These are phyloP conservation scores for Brachylomia viminalis DNA, from an alignment of 2,888 invertebrate species.

Conservation along the genomic window DNA sequence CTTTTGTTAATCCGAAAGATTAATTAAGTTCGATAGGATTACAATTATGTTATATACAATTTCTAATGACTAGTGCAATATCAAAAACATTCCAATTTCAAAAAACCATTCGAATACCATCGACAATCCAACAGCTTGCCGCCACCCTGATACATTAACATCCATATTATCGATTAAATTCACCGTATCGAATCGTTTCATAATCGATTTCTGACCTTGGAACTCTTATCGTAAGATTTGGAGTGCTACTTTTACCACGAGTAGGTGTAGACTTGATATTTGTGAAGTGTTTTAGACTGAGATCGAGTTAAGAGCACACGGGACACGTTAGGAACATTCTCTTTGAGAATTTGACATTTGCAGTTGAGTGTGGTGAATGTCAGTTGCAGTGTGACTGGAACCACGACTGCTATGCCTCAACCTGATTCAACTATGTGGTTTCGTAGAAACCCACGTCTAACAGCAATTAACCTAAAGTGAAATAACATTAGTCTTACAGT, in stretches of 20 bases:
- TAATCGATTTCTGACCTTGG: constrained; percentile 63
- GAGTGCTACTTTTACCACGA: constrained; percentile 55
- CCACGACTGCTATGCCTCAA: neutral
- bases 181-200: constrained; percentile 58
- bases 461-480: neutral
- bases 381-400: constrained; percentile 9
- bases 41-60: neutral
- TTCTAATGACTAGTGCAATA: neutral
- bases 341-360: constrained; percentile 50
- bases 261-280: constrained; percentile 10
- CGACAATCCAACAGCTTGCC: constrained; percentile 4
- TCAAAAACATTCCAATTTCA: constrained; percentile 6
- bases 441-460: neutral
- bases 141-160: constrained; percentile 19
- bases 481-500: neutral
- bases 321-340: constrained; percentile 41
- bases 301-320: constrained; percentile 9
- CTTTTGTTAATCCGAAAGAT: neutral
- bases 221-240: constrained; percentile 56
- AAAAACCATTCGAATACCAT: constrained; percentile 11
- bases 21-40: neutral
- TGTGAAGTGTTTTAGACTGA: constrained; percentile 23
- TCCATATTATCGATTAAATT: constrained; percentile 48
- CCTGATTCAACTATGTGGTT: constrained; percentile 2
- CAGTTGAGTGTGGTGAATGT: constrained; percentile 42